phyloP scores from a whole-genome alignment of 2,797 vertebrate genomes.

The Scyliorhinus canicula region DNA sequence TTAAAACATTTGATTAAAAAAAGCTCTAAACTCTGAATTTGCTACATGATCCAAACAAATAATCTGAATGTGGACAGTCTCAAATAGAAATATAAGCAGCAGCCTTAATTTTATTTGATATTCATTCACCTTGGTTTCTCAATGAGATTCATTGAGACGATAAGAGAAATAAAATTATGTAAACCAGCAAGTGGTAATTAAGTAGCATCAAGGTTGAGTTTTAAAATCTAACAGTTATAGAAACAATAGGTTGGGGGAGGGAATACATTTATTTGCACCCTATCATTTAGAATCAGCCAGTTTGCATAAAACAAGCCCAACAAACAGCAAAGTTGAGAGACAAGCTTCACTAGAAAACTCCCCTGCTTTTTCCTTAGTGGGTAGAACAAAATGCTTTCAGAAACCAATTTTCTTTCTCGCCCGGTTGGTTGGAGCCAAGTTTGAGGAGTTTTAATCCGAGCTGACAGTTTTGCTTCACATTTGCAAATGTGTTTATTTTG shows the following conservation, averaged over 20 bases:
- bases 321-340: background rate
- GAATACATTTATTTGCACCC: background rate
- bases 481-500: too few species aligned
- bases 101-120: background rate
- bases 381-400: background rate
- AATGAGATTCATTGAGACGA: too few species aligned
- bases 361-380: background rate
- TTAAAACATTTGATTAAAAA: too few species aligned
- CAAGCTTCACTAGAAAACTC: background rate
- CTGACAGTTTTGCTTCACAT: too few species aligned
- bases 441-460: too few species aligned
- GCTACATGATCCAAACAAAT: background rate
- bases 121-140: too few species aligned
- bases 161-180: background rate
- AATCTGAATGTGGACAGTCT: background rate
- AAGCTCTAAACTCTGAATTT: background rate
- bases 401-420: too few species aligned
- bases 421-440: too few species aligned
- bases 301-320: background rate
- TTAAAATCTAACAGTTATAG: too few species aligned
- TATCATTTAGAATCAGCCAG: background rate
- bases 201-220: background rate
- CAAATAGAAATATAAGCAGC: background rate
- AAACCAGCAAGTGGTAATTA: background rate
- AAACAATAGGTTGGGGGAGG: too few species aligned